phyloP scores from a whole-genome alignment of 2,888 invertebrate species.

The Busseola fusca region DNA sequence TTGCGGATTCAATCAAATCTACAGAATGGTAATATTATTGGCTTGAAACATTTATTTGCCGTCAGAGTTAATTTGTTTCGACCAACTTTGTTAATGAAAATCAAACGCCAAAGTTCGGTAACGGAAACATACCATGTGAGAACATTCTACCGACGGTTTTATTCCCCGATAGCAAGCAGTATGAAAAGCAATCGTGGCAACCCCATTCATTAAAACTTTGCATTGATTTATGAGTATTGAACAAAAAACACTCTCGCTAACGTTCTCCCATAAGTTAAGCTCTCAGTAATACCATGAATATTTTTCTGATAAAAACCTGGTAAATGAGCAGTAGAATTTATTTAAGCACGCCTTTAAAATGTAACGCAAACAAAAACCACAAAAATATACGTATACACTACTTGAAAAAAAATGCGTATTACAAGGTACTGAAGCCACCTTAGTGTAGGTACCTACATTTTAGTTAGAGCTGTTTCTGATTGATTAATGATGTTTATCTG shows the following conservation, averaged over 20 bases:
- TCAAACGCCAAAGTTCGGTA: constrained; percentile 57
- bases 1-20: constrained; percentile 87
- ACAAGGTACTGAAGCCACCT: not conserved
- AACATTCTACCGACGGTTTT: constrained; percentile 32
- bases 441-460: not conserved
- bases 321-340: not conserved
- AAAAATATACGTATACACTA: not conserved
- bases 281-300: constrained; percentile 8
- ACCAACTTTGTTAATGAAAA: constrained; percentile 64
- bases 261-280: not conserved
- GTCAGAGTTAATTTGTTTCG: constrained; percentile 63
- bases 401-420: not conserved
- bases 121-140: constrained; percentile 38
- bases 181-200: constrained; percentile 30
- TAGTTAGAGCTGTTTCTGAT: not conserved
- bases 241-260: constrained; percentile 8
- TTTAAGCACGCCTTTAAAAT: not conserved
- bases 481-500: not conserved
- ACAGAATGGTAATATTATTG: constrained; percentile 82
- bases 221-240: constrained; percentile 32
- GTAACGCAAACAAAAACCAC: not conserved
- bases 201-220: constrained; percentile 39
- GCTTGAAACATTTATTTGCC: constrained; percentile 75
- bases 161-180: constrained; percentile 11
- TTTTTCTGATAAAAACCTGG: not conserved